phyloP scores from a whole-genome alignment of 1,140 invertebrate species.

The Drosophila ficusphila region DNA sequence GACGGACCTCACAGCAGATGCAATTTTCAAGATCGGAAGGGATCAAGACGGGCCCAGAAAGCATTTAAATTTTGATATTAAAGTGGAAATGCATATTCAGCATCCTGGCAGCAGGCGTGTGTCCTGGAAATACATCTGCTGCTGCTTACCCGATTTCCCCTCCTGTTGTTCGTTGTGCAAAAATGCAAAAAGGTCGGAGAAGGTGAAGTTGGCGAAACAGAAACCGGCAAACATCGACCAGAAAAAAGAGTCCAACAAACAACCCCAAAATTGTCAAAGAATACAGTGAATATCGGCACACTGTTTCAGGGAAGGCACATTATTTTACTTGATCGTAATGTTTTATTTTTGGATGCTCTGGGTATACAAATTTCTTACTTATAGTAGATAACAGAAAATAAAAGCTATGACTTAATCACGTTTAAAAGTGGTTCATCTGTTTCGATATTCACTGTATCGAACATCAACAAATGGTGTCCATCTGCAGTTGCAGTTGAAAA shows the following conservation, averaged over 20 bases:
- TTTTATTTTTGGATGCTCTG: not conserved
- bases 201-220: constrained; percentile 66
- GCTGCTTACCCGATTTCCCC: constrained; percentile 40
- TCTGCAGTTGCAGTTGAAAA: constrained; percentile 70
- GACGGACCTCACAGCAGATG: constrained; percentile 65
- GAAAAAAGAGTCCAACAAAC: constrained; percentile 10
- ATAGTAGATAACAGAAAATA: no score
- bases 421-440: no score
- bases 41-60: constrained; percentile 54
- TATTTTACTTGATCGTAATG: no score
- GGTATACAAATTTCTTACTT: no score
- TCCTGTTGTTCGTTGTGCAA: constrained; percentile 10
- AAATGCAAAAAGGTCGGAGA: constrained; percentile 47
- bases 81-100: constrained; percentile 83
- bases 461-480: constrained; percentile 52
- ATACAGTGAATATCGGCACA: constrained; percentile 18
- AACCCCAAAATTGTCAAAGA: constrained; percentile 48
- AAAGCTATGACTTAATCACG: no score
- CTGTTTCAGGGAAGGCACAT: not conserved
- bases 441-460: constrained; percentile 18
- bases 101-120: constrained; percentile 79
- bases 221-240: constrained; percentile 48
- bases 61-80: constrained; percentile 83
- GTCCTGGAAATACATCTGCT: constrained; percentile 79
- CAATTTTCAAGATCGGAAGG: constrained; percentile 75